Conservation (phyloP, 2,797 vertebrate species). For the Coregonus sp. region DNA sequence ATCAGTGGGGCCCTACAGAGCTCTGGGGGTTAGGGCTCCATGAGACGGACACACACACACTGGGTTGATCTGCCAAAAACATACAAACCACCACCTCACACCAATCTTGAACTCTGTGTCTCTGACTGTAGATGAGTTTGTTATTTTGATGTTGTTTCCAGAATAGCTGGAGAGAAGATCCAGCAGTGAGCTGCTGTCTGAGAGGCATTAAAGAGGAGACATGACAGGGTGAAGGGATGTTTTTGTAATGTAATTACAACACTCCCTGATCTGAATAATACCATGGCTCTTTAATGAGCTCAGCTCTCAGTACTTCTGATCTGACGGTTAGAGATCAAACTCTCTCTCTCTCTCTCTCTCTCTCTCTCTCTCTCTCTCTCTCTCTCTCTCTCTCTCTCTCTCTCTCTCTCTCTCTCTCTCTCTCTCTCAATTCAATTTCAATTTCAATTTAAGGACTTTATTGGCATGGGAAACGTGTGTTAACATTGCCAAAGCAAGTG, state of each 20-base stretch:
- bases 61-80: background rate
- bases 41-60: background rate
- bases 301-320: background rate
- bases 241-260: background rate
- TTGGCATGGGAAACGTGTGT: too few species aligned
- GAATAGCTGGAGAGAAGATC: background rate
- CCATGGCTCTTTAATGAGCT: background rate
- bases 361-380: background rate
- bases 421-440: too few species aligned
- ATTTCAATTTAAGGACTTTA: too few species aligned
- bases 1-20: slow-evolving; percentile 12
- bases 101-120: background rate
- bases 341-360: background rate
- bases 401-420: too few species aligned
- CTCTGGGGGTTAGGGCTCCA: background rate
- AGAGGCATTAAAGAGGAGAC: background rate
- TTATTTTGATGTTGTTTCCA: background rate
- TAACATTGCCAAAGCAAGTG: too few species aligned
- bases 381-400: background rate
- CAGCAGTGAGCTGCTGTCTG: background rate
- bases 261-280: background rate
- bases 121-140: background rate
- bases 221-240: background rate
- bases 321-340: background rate
- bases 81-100: background rate